Evolutionary conservation across 1,140 invertebrate species (phyloP), one percentile per base, ranked within the genome.

Genomic region (Drosophila rhopaloa): DNA sequence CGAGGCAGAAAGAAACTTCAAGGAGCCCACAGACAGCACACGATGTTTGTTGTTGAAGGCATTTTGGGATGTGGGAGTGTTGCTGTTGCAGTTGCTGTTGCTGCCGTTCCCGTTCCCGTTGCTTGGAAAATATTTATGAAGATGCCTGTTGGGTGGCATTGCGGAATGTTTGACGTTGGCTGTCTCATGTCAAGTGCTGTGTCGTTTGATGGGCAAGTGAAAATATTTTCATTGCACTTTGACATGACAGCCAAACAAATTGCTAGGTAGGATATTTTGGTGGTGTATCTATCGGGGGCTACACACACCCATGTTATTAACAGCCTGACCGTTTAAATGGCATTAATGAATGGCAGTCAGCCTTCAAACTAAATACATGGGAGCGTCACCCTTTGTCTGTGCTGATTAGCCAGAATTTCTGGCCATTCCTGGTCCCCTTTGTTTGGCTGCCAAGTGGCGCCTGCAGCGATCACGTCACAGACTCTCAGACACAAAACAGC

Each of bases 191-290:
- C 84, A 89, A 89, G 84, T 80, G 73, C 59, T 63, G 59, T 78
- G 56, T 60, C 61, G 53, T 57, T 75, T 65, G 66, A 76, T 40
- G 71, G 73, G 40, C 78, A 71, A 89, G 84, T 89, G 84, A 89
- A 89, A 89, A 89, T 89, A 89, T 89, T 89, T 89, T 84, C 84
- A 89, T 89, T 89, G 84, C 84, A 89, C 84, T 89, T 68, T 84
- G 84, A 84, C 84, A 89, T 89, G 84, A 89, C 84, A 89, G 84
- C 80, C 76, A 76, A 89, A 81, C 84, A 89, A 89, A 89, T 89
- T 89, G 81, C 76, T 54, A 66, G 47, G 44, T 51, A 37, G 50
- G 14, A 16, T 19, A 32, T n/a, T 51, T 35, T 35, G 7, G 5
- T 35, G 10, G 10, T 1, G 2, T 48, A 7, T 19, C 16, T 24